Evolutionary conservation across 35 echinoderm and acorn worm species (phyloP).

Genomic region (Amphiura filiformis): DNA sequence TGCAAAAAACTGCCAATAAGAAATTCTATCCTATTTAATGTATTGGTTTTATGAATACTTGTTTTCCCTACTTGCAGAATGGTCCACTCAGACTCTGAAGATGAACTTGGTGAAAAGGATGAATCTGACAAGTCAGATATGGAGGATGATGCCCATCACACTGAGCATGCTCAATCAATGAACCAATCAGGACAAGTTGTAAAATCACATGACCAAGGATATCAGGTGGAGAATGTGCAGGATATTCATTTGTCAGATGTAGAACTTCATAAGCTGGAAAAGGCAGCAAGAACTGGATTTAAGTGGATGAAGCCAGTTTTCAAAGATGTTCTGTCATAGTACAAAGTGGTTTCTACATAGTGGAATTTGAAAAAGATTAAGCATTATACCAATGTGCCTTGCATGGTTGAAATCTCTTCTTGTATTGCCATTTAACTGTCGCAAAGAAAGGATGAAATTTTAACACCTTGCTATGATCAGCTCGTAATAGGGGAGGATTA

Average conservation of each 20-base stretch:
- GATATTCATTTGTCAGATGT: background rate
- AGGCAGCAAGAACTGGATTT: constrained; percentile 1
- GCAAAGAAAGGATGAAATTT: too few relatives aligned
- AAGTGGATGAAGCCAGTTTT: background rate
- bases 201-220: background rate
- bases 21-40: too few relatives aligned
- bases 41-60: too few relatives aligned
- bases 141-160: background rate
- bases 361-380: too few relatives aligned
- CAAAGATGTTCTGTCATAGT: background rate
- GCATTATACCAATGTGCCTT: too few relatives aligned
- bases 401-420: too few relatives aligned
- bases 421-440: too few relatives aligned
- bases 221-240: background rate
- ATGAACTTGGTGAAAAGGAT: background rate
- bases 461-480: too few relatives aligned
- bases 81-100: background rate
- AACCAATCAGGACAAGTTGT: background rate
- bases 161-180: background rate
- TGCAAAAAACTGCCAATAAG: too few relatives aligned
- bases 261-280: background rate
- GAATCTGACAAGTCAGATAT: background rate
- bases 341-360: background rate
- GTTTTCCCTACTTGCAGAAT: background rate
- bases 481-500: too few relatives aligned